Evolutionary conservation across 2,888 invertebrate genomes (phyloP).

Genomic region (Drosophila paranaensis): DNA sequence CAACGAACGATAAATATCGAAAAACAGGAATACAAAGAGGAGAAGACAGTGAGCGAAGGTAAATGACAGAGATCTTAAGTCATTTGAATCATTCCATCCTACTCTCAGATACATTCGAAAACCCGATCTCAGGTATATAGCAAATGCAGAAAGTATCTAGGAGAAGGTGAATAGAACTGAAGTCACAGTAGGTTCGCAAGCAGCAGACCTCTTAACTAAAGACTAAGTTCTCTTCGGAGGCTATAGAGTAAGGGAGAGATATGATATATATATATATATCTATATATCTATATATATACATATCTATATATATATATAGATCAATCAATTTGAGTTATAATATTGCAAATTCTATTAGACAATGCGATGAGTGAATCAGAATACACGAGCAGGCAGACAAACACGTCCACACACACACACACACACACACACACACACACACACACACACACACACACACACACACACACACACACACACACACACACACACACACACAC

Average conservation of each 20-base stretch:
- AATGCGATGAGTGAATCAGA: slow-evolving; percentile 6
- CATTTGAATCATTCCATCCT: too few relatives aligned
- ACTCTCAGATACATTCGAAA: too few relatives aligned
- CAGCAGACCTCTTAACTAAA: too few relatives aligned
- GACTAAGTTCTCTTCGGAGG: neutral
- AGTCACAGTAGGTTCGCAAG: too few relatives aligned
- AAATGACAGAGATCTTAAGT: too few relatives aligned
- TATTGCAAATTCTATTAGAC: slow-evolving; percentile 5
- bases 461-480: neutral
- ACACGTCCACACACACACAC: neutral
- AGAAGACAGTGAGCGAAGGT: neutral
- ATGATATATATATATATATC: neutral
- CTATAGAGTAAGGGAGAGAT: neutral
- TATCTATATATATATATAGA: neutral
- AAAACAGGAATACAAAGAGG: too few relatives aligned
- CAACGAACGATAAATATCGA: too few relatives aligned
- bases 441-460: neutral
- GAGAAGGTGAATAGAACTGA: too few relatives aligned
- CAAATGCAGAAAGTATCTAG: too few relatives aligned
- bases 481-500: neutral
- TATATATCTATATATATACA: neutral
- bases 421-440: neutral
- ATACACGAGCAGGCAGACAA: slow-evolving; percentile 1
- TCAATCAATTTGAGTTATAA: slow-evolving; percentile 1
- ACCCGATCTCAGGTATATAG: too few relatives aligned